Evolutionary conservation across 2,113 vertebrate species (phyloP).

Genomic region (Sterrhoptilus dennistouni): DNA sequence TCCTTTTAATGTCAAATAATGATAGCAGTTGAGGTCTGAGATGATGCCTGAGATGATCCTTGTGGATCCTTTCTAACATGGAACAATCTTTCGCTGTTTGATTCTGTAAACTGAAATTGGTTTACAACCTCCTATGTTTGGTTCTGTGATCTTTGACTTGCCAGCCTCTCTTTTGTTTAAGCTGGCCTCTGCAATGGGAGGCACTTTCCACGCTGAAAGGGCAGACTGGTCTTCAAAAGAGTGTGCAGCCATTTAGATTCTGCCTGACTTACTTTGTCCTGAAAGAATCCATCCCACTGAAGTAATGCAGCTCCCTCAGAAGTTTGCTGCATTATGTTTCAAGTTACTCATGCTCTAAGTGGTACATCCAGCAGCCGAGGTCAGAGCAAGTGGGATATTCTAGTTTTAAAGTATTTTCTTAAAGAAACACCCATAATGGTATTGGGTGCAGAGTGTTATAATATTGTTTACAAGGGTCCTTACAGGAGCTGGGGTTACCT

Average conservation of each 20-base stretch:
- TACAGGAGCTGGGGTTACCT: not conserved
- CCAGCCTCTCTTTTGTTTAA: not conserved
- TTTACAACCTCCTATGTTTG: not conserved
- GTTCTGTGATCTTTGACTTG: not conserved
- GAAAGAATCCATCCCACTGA: not conserved
- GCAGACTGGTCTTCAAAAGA: not conserved
- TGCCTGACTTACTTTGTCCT: not conserved
- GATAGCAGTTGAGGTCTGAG: not conserved
- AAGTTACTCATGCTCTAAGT: not conserved
- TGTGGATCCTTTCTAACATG: not conserved
- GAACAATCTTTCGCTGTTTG: not conserved
- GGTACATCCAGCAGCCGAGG: not conserved
- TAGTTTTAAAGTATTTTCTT: not conserved
- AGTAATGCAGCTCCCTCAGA: not conserved
- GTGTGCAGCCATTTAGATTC: not conserved
- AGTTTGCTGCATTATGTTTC: not conserved
- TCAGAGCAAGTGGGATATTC: not conserved
- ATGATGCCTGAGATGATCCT: not conserved
- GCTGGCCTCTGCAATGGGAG: not conserved
- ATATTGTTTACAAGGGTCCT: not conserved
- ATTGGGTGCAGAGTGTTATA: not conserved
- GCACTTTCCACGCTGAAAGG: not conserved
- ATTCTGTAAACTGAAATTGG: not conserved
- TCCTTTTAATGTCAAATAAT: not conserved
- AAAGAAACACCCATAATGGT: not conserved